Conservation (phyloP, 2,888 invertebrate genomes). For the Ichneumoninae sp. region DNA sequence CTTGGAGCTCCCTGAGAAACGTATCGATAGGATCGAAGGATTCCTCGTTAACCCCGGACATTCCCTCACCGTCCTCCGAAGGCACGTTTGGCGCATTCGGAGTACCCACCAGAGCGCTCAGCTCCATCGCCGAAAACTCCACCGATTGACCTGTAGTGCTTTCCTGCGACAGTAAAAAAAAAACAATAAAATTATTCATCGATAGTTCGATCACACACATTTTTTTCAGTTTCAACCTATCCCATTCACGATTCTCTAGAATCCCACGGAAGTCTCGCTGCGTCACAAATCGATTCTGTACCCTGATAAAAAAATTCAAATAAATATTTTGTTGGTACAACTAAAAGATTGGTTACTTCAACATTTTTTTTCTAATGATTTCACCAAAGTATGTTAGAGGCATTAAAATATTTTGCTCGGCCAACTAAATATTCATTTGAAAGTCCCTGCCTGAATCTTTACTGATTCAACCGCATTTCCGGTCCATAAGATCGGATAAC, state of each 20-base stretch:
- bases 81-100: constrained; percentile 78
- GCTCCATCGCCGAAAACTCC: constrained; percentile 82
- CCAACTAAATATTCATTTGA: too few relatives aligned
- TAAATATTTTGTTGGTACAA: too few relatives aligned
- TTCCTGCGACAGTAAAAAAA: constrained; percentile 76
- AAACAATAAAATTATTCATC: constrained; percentile 20
- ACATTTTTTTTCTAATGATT: too few relatives aligned
- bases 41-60: constrained; percentile 86
- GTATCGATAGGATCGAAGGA: constrained; percentile 94
- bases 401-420: too few relatives aligned
- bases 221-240: not conserved
- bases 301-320: too few relatives aligned
- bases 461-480: too few relatives aligned
- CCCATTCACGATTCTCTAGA: not conserved
- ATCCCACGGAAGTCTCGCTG: not conserved
- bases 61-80: constrained; percentile 80
- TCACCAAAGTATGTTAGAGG: too few relatives aligned
- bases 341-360: too few relatives aligned
- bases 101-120: constrained; percentile 81
- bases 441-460: too few relatives aligned
- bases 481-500: not conserved
- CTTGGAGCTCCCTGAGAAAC: constrained; percentile 91
- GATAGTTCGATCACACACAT: not conserved
- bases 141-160: constrained; percentile 80
- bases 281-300: not conserved